Percentiles rank a stretch among this genome's conserved stretches.
Conservation (phyloP, 1,140 invertebrate genomes). For the Radopholus similis region DNA sequence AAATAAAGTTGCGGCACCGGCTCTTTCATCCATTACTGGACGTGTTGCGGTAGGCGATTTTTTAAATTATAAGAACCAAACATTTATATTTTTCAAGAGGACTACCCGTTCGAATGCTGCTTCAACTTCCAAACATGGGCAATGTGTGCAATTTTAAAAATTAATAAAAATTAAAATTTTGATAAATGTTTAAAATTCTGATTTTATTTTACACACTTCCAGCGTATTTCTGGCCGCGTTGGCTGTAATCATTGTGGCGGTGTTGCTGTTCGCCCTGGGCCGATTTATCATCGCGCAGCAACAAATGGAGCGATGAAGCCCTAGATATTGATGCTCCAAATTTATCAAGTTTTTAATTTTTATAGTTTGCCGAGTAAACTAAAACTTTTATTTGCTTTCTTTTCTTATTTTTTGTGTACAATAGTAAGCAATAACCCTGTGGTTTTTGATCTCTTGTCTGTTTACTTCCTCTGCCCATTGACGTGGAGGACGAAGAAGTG, state of each 20-base stretch:
- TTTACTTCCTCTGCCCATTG: too few relatives aligned
- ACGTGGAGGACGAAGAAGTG: too few relatives aligned
- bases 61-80: too few relatives aligned
- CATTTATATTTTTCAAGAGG: too few relatives aligned
- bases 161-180: background rate
- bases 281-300: constrained; percentile 18
- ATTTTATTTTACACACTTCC: constrained; percentile 9
- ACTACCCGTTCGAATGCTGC: constrained; percentile 59
- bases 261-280: constrained; percentile 21
- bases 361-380: too few relatives aligned
- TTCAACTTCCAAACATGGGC: constrained; percentile 58
- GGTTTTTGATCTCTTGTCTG: too few relatives aligned
- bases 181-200: constrained; percentile 4
- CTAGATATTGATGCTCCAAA: background rate
- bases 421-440: too few relatives aligned
- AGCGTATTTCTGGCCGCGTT: constrained; percentile 30
- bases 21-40: constrained; percentile 57
- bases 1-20: constrained; percentile 50
- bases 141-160: constrained; percentile 34
- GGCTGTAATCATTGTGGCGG: constrained; percentile 8
- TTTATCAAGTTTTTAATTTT: too few relatives aligned
- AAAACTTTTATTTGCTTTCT: too few relatives aligned
- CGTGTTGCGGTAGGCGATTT: too few relatives aligned
- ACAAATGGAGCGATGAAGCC: background rate
- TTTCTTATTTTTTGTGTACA: too few relatives aligned